Percentiles rank a stretch among this genome's conserved stretches.
phyloP scores from a whole-genome alignment of 2,797 vertebrate species.

The Fistularia commersonii region DNA sequence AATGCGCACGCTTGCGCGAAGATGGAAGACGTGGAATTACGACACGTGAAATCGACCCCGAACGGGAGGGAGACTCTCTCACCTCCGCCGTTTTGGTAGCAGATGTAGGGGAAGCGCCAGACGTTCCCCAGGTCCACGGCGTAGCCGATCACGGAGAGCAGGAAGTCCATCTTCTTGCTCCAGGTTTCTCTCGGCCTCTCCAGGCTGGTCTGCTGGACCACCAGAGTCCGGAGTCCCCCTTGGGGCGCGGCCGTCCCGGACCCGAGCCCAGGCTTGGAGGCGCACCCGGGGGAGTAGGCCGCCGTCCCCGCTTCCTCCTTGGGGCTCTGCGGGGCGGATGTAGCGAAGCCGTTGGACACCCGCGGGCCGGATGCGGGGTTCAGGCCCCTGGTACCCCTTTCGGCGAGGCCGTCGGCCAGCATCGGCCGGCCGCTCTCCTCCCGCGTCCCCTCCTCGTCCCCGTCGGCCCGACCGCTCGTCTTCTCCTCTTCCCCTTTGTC shows the following conservation, averaged over 20 bases:
- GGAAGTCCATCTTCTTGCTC: constrained; percentile 98
- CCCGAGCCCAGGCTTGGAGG: constrained; percentile 32
- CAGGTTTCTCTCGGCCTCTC: constrained; percentile 88
- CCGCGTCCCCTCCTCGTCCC: constrained; percentile 49
- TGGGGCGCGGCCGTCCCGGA: constrained; percentile 29
- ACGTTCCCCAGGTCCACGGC: constrained; percentile 97
- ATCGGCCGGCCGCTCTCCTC: constrained; percentile 77
- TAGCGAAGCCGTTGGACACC: constrained; percentile 88
- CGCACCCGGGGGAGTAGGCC: constrained; percentile 27
- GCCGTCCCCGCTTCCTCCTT: constrained; percentile 64
- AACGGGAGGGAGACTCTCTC: constrained; percentile 55
- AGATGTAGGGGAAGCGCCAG: constrained; percentile 98
- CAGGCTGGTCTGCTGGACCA: constrained; percentile 82
- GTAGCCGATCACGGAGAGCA: constrained; percentile 96
- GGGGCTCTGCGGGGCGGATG: constrained; percentile 80
- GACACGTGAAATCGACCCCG: background rate
- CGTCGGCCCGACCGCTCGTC: constrained; percentile 61
- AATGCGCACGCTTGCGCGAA: background rate
- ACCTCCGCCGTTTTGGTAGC: constrained; percentile 99
- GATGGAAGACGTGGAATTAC: no score
- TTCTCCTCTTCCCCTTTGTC: constrained; percentile 66
- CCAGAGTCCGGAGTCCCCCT: constrained; percentile 78
- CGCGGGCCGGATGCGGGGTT: constrained; percentile 69
- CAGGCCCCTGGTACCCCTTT: constrained; percentile 67
- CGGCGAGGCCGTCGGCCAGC: constrained; percentile 64